phyloP scores from a whole-genome alignment of 2,797 vertebrate species.

The Tamandua tetradactyla region DNA sequence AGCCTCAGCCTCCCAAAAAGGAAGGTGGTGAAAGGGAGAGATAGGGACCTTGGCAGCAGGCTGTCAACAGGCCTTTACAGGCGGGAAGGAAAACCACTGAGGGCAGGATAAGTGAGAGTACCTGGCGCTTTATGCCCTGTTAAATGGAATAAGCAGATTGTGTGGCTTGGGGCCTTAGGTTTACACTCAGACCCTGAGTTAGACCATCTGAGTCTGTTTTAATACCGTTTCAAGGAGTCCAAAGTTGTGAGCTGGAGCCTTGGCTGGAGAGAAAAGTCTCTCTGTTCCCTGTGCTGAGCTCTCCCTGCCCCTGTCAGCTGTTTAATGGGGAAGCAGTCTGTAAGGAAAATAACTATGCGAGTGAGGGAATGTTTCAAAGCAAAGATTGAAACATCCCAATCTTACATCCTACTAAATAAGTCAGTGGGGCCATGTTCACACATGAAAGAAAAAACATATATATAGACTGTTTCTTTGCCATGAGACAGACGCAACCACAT shows the following conservation, averaged over 20 bases:
- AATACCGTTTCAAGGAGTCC: conserved; percentile 16
- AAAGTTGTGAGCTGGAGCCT: conserved; percentile 45
- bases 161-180: conserved; percentile 34
- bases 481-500: background rate
- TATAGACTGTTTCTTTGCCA: background rate
- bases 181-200: conserved; percentile 58
- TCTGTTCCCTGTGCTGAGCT: background rate
- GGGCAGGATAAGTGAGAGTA: conserved; percentile 25
- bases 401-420: background rate
- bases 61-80: conserved; percentile 13
- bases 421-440: background rate
- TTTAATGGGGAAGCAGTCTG: conserved; percentile 39
- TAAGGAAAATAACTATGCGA: conserved; percentile 45
- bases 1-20: conserved; percentile 43
- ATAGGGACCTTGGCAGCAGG: background rate
- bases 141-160: conserved; percentile 48
- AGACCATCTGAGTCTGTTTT: conserved; percentile 54
- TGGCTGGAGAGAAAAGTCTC: conserved; percentile 57
- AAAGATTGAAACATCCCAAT: conserved; percentile 39
- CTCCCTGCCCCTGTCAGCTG: conserved; percentile 2
- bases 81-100: conserved; percentile 34
- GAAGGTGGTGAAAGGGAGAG: conserved; percentile 52
- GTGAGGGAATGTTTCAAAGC: conserved; percentile 55
- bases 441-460: conserved; percentile 10
- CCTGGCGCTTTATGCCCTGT: conserved; percentile 21